Conservation (phyloP, 2,888 invertebrate genomes). For the Thera obeliscata region DNA sequence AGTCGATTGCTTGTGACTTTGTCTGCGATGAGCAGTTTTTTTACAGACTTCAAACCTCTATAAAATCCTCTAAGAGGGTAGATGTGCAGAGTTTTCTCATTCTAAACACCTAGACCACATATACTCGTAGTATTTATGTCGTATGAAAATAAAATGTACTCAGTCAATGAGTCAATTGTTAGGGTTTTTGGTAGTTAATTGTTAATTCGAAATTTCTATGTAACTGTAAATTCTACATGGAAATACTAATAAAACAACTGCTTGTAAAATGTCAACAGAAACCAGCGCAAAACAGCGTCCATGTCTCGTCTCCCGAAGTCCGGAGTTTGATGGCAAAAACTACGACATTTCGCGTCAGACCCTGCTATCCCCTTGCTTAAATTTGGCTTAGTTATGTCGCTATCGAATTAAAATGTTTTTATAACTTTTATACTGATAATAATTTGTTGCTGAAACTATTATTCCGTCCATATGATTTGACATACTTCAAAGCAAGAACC, state of each 20-base stretch:
- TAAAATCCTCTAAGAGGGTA: background rate
- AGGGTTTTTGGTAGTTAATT: too few species aligned
- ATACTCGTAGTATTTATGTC: too few species aligned
- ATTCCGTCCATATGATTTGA: too few species aligned
- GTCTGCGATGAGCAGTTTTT: background rate
- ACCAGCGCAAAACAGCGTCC: conserved; percentile 54
- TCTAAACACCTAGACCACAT: background rate
- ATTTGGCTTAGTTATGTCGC: conserved; percentile 52
- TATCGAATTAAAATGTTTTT: too few species aligned
- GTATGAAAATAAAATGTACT: too few species aligned
- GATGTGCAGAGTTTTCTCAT: background rate
- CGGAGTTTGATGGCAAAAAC: conserved; percentile 59
- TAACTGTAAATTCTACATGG: too few species aligned
- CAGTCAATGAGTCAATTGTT: too few species aligned
- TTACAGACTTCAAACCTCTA: background rate
- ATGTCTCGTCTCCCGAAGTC: conserved; percentile 42
- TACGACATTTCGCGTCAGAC: conserved; percentile 54
- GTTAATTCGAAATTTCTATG: too few species aligned
- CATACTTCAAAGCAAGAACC: too few species aligned
- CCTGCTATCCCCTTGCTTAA: conserved; percentile 54
- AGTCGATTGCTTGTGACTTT: background rate
- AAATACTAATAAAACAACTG: too few species aligned
- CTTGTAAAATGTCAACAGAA: conserved; percentile 34
- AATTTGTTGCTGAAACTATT: too few species aligned
- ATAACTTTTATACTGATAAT: too few species aligned